Percentiles rank a stretch among this genome's conserved stretches.
These are phyloP conservation scores for Microcebus murinus DNA, from an alignment of 2,113 vertebrate genomes.

Conservation along the genomic window DNA sequence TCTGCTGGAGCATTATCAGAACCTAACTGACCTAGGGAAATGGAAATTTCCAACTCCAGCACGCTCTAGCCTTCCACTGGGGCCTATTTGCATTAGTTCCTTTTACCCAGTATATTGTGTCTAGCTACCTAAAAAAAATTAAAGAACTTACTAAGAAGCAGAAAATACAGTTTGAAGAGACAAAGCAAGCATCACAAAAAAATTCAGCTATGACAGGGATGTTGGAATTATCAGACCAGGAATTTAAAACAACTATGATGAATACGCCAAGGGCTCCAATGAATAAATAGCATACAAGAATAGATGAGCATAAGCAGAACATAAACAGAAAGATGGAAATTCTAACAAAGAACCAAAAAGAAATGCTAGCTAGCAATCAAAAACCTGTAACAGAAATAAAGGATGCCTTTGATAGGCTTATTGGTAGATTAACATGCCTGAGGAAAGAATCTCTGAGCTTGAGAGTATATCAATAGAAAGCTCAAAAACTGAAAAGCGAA, in stretches of 20 bases:
- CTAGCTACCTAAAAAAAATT: not conserved
- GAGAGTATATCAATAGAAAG: not conserved
- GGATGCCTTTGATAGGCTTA: not conserved
- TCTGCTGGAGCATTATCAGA: too few species aligned
- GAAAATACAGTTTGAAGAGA: not conserved
- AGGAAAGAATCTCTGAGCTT: not conserved
- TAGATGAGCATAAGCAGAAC: not conserved
- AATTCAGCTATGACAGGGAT: not conserved
- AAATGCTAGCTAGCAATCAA: not conserved
- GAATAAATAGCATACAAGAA: not conserved
- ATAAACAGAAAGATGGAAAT: not conserved
- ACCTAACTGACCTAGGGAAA: too few species aligned
- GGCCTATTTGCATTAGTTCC: too few species aligned
- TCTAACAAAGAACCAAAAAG: not conserved
- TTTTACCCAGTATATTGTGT: too few species aligned
- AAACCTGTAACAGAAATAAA: not conserved
- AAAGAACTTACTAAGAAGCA: not conserved
- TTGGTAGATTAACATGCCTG: not conserved
- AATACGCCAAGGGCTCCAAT: not conserved
- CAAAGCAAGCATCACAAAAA: not conserved
- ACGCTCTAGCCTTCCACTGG: too few species aligned
- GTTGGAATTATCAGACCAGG: not conserved
- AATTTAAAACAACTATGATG: not conserved
- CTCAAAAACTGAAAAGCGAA: not conserved
- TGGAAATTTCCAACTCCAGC: too few species aligned